Conservation (phyloP, 2,797 vertebrate genomes). For the Paguma larvata region DNA sequence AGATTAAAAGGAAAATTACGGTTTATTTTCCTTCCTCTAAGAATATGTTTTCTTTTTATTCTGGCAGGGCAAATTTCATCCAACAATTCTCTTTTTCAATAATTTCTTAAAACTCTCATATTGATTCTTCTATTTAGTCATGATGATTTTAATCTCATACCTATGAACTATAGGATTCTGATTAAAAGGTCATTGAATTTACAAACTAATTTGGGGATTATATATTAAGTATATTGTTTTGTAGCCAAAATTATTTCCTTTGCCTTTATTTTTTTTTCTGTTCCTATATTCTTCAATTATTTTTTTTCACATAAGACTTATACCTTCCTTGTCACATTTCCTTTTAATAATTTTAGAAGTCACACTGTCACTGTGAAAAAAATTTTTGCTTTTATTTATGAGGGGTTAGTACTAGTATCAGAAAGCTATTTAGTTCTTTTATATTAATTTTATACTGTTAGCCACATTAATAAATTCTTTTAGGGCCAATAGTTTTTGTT, state of each 20-base stretch:
- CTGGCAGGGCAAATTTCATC: background rate
- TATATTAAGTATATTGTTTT: background rate
- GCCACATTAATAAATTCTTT: background rate
- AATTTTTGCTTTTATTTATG: background rate
- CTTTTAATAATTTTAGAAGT: background rate
- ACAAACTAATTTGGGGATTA: background rate
- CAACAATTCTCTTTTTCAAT: background rate
- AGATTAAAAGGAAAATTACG: background rate
- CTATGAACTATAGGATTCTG: background rate
- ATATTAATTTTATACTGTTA: conserved; percentile 37
- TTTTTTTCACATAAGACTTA: background rate
- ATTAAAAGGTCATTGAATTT: background rate
- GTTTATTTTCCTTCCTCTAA: background rate
- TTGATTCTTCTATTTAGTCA: background rate
- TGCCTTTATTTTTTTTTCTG: background rate
- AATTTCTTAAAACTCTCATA: background rate
- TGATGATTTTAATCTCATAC: background rate
- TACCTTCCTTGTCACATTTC: background rate
- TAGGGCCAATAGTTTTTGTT: background rate
- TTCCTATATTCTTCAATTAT: background rate
- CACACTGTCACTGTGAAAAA: background rate
- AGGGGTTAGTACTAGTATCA: background rate
- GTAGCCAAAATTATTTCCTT: background rate
- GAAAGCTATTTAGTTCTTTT: background rate
- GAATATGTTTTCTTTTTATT: background rate